These are phyloP conservation scores for Gymnorhina tibicen DNA, from an alignment of 2,113 vertebrate species.

Conservation along the genomic window DNA sequence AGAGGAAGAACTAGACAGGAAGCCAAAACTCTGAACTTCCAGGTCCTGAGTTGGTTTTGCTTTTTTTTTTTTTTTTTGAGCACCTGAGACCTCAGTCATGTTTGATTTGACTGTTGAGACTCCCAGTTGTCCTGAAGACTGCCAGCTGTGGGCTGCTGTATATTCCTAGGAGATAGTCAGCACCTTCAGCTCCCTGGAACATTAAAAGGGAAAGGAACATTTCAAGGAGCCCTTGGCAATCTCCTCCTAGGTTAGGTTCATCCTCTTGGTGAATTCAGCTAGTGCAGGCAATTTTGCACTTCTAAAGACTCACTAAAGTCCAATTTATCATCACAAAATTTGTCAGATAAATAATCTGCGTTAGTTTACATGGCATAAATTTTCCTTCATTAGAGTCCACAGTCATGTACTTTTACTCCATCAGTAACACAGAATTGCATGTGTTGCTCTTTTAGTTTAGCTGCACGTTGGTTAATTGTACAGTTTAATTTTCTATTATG, in stretches of 20 bases:
- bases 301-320: background rate
- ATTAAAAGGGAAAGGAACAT: background rate
- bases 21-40: background rate
- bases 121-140: background rate
- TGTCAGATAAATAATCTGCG: background rate
- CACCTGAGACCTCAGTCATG: background rate
- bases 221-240: background rate
- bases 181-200: background rate
- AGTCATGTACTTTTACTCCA: background rate
- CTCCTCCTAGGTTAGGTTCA: background rate
- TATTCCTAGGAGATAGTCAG: background rate
- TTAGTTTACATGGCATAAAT: background rate
- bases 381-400: background rate
- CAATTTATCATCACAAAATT: background rate
- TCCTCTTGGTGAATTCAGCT: background rate
- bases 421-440: background rate
- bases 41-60: background rate
- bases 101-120: background rate
- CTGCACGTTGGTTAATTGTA: background rate
- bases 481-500: background rate
- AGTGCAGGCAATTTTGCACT: background rate
- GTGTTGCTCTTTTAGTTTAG: background rate
- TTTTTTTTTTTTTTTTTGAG: background rate
- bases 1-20: background rate
- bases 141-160: rapidly evolving